phyloP scores from a whole-genome alignment of 2,797 vertebrate species.

The Amphiprion clarkii region DNA sequence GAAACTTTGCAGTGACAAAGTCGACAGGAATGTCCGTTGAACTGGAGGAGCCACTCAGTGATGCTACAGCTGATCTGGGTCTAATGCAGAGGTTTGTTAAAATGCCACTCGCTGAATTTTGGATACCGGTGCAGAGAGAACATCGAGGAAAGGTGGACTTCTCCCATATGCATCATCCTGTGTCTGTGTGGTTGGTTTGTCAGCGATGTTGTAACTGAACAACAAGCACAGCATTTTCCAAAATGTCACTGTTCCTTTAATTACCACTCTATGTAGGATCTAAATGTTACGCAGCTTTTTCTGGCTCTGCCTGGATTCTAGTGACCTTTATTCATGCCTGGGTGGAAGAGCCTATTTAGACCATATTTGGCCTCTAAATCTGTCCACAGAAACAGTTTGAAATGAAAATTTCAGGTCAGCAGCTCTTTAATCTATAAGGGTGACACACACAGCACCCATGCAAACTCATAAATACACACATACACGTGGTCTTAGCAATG shows the following conservation, averaged over 20 bases:
- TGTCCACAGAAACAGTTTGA: constrained; percentile 19
- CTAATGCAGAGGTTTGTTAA: background rate
- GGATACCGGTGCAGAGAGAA: background rate
- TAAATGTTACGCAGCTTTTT: background rate
- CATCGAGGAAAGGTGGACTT: background rate
- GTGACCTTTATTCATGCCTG: background rate
- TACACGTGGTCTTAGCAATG: constrained; percentile 16
- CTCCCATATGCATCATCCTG: background rate
- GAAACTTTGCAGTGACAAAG: background rate
- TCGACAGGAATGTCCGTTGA: background rate
- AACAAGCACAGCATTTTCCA: background rate
- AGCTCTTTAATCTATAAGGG: constrained; percentile 29
- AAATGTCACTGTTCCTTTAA: background rate
- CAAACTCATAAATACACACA: constrained; percentile 39
- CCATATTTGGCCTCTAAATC: background rate
- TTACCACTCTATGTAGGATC: background rate
- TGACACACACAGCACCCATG: constrained; percentile 27
- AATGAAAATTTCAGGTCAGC: constrained; percentile 45
- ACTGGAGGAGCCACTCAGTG: background rate
- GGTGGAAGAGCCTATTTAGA: background rate
- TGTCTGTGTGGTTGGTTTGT: background rate
- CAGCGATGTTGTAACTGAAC: background rate
- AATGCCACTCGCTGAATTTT: background rate
- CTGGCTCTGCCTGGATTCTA: background rate
- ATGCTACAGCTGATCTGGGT: background rate